phyloP scores from a whole-genome alignment of 2,797 vertebrate genomes.

The Fistularia tabacaria region DNA sequence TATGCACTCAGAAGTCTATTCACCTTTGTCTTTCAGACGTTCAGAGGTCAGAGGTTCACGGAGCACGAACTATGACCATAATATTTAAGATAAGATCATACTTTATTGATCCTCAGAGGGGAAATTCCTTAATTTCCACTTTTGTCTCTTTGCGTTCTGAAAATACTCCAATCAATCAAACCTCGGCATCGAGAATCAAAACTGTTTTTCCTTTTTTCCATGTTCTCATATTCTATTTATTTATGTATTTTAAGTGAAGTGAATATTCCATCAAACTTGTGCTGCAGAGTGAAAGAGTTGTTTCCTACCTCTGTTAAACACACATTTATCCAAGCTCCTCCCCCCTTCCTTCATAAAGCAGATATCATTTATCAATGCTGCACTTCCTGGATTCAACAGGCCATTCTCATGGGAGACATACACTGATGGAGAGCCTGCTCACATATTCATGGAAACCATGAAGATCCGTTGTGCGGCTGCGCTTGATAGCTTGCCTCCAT shows the following conservation, averaged over 20 bases:
- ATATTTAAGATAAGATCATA: no score
- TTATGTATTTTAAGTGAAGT: no score
- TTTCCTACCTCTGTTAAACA: constrained; percentile 16
- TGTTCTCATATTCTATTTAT: no score
- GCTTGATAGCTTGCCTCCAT: constrained; percentile 33
- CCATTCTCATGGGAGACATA: constrained; percentile 24
- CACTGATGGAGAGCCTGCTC: constrained; percentile 32
- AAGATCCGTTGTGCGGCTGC: constrained; percentile 39
- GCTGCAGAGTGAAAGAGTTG: neutral
- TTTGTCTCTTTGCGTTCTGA: no score
- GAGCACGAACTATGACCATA: neutral
- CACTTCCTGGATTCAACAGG: constrained; percentile 33
- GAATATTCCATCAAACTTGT: no score
- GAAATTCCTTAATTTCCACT: no score
- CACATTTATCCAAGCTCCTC: constrained; percentile 5
- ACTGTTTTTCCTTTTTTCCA: neutral
- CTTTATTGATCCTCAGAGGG: no score
- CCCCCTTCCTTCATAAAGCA: constrained; percentile 21
- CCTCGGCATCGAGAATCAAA: constrained; percentile 1
- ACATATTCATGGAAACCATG: constrained; percentile 57
- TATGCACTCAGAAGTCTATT: neutral
- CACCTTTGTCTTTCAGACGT: no score
- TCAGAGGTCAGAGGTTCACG: no score
- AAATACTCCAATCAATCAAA: constrained; percentile 1
- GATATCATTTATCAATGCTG: constrained; percentile 24